Evolutionary conservation across 37 sponge, comb jelly and placozoan genomes (phyloP).

Genomic region (Tethya wilhelma): DNA sequence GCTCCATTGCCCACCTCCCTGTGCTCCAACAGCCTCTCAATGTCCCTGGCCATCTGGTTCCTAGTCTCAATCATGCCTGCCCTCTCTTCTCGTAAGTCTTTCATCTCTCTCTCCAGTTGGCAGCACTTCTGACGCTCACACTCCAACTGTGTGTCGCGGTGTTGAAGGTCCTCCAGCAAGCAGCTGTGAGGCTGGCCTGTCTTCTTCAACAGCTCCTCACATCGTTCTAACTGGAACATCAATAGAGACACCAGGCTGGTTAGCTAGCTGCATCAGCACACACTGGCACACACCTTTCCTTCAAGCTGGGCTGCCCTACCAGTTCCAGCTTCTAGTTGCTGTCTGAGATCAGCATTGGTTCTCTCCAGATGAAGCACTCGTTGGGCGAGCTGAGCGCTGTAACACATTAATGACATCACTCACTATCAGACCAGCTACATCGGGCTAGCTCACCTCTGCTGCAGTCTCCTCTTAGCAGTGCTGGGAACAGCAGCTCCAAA

Average conservation of each 20-base stretch:
- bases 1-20: slow-evolving; percentile 52
- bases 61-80: slow-evolving; percentile 26
- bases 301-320: slow-evolving; percentile 11
- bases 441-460: slow-evolving; percentile 69
- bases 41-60: slow-evolving; percentile 68
- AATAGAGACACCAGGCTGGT: not conserved
- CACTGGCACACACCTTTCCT: too few relatives aligned
- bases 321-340: slow-evolving; percentile 38
- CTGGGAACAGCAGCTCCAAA: slow-evolving; percentile 81
- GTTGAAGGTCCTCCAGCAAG: slow-evolving; percentile 54
- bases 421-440: too few relatives aligned
- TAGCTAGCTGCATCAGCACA: not conserved
- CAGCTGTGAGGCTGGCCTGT: slow-evolving; percentile 69
- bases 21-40: slow-evolving; percentile 77
- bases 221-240: not conserved
- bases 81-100: slow-evolving; percentile 31
- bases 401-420: too few relatives aligned
- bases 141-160: not conserved
- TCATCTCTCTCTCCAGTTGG: not conserved
- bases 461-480: slow-evolving; percentile 73
- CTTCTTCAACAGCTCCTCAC: slow-evolving; percentile 28
- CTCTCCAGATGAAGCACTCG: slow-evolving; percentile 78
- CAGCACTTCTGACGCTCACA: not conserved
- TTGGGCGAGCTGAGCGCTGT: slow-evolving; percentile 83
- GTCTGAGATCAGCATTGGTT: slow-evolving; percentile 42